phyloP scores from a whole-genome alignment of 2,113 vertebrate species.

The Ochotona princeps region DNA sequence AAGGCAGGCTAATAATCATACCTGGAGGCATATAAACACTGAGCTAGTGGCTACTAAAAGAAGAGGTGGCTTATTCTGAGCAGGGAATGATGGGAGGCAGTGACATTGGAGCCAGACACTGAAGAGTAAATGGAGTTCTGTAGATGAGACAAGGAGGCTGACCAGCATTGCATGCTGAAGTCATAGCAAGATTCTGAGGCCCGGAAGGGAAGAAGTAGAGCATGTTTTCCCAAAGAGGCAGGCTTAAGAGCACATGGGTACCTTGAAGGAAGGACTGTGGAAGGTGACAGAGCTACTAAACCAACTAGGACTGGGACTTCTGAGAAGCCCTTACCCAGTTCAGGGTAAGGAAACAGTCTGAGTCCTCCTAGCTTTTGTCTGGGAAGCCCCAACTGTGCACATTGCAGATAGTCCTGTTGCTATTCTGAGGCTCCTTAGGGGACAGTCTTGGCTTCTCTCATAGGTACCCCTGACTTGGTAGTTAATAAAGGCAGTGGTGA shows the following conservation, averaged over 20 bases:
- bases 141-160: not conserved
- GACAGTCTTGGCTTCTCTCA: not conserved
- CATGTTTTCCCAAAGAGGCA: not conserved
- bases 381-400: not conserved
- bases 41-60: not conserved
- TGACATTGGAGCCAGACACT: not conserved
- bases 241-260: not conserved
- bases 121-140: not conserved
- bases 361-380: not conserved
- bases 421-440: not conserved
- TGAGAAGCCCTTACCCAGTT: not conserved
- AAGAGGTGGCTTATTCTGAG: not conserved
- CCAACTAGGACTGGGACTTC: not conserved
- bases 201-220: not conserved
- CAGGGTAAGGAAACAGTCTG: not conserved
- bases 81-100: not conserved
- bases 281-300: not conserved
- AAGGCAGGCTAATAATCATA: not conserved
- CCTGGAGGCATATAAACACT: not conserved
- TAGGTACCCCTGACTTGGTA: not conserved
- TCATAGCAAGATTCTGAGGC: not conserved
- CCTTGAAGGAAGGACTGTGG: not conserved
- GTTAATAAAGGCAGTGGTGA: not conserved
- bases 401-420: not conserved
- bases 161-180: not conserved